Evolutionary conservation across 2,797 vertebrate species (phyloP).

Genomic region (Gastrophryne carolinensis): DNA sequence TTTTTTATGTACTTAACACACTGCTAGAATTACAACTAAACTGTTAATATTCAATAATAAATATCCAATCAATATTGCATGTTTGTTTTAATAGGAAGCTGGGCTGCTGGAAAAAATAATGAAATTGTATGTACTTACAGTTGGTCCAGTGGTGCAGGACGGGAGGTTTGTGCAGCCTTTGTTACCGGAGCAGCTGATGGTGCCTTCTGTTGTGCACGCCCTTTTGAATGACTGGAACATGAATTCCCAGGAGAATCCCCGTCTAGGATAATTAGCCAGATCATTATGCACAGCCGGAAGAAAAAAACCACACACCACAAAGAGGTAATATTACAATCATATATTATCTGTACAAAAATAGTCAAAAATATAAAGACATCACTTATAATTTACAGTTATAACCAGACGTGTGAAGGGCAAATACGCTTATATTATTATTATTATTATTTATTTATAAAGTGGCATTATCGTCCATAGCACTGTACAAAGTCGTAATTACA

Average conservation of each 20-base stretch:
- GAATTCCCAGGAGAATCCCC: constrained; percentile 61
- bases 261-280: constrained; percentile 53
- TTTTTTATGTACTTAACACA: no score
- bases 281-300: no score
- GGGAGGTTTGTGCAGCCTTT: constrained; percentile 12
- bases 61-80: no score
- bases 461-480: no score
- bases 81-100: background rate
- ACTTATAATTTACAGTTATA: no score
- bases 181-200: constrained; percentile 43
- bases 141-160: constrained; percentile 6
- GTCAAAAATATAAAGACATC: no score
- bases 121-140: constrained; percentile 71
- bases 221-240: constrained; percentile 61
- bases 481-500: no score
- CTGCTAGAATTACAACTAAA: no score
- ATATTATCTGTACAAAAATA: background rate
- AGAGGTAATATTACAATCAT: background rate
- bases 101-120: background rate
- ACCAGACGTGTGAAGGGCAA: no score
- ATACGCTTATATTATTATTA: no score
- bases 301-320: background rate
- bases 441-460: no score
- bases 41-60: no score
- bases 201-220: constrained; percentile 34